A percentile compares a stretch with the other conserved stretches of the same genome.
Conservation (phyloP, 2,797 vertebrate genomes). For the Iguana delicatissima region DNA sequence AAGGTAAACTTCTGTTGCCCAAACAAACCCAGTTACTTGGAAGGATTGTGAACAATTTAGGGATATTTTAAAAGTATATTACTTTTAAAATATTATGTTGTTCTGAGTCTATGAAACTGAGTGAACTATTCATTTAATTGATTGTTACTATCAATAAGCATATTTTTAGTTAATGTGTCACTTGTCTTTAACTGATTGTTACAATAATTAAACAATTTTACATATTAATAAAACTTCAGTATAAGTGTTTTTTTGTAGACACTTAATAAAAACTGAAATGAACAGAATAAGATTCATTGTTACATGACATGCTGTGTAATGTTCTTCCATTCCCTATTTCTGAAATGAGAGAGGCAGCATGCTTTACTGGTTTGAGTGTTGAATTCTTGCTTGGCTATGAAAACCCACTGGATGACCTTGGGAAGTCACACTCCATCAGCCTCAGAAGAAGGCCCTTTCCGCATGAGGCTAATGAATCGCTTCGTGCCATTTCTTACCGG, state of each 20-base stretch:
- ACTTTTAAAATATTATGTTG: neutral
- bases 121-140: neutral
- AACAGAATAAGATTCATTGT: neutral
- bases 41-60: neutral
- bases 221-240: neutral
- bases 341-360: no score
- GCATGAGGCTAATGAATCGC: no score
- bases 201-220: neutral
- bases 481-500: no score
- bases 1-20: no score
- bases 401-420: no score
- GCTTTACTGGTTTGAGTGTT: no score
- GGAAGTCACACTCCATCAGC: no score
- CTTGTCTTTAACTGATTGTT: neutral
- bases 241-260: no score
- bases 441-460: no score
- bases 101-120: neutral
- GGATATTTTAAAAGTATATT: neutral
- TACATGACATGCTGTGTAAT: neutral
- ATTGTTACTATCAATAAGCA: no score
- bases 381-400: no score
- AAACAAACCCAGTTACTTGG: neutral
- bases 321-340: neutral
- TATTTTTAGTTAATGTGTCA: no score
- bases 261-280: neutral